These are phyloP conservation scores for Zaprionus ornatus DNA, from an alignment of 1,140 invertebrate species.

Conservation along the genomic window DNA sequence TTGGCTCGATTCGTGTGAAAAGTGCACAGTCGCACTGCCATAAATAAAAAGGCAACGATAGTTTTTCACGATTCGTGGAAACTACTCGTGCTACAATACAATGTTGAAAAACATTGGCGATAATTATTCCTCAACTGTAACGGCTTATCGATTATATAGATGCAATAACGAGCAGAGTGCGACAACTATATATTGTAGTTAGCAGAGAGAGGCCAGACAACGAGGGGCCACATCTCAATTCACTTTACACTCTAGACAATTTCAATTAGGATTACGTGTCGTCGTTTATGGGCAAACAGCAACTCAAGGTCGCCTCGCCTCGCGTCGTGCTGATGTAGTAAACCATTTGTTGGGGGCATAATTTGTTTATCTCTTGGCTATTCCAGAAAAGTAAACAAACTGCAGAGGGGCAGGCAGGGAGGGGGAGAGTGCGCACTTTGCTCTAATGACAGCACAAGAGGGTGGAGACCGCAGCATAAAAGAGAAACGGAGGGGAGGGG, in stretches of 20 bases:
- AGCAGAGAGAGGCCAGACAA: conserved; percentile 7
- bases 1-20: conserved; percentile 39
- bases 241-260: conserved; percentile 1
- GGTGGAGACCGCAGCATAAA: conserved; percentile 9
- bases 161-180: background rate
- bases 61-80: conserved; percentile 31
- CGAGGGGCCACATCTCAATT: background rate
- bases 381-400: conserved; percentile 32
- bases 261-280: conserved; percentile 26
- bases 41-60: conserved; percentile 26
- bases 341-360: conserved; percentile 18
- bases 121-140: conserved; percentile 17
- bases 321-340: conserved; percentile 8
- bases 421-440: conserved; percentile 40
- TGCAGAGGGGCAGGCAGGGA: background rate
- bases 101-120: conserved; percentile 9
- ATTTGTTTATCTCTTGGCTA: conserved; percentile 39
- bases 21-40: conserved; percentile 17
- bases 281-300: background rate
- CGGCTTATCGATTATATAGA: conserved; percentile 30
- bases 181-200: background rate
- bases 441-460: conserved; percentile 9
- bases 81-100: background rate
- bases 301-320: conserved; percentile 11
- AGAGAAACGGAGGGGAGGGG: too few relatives aligned